These are phyloP conservation scores for Acanthosepion lycidas DNA, from an alignment of 2,888 invertebrate species.

Conservation along the genomic window DNA sequence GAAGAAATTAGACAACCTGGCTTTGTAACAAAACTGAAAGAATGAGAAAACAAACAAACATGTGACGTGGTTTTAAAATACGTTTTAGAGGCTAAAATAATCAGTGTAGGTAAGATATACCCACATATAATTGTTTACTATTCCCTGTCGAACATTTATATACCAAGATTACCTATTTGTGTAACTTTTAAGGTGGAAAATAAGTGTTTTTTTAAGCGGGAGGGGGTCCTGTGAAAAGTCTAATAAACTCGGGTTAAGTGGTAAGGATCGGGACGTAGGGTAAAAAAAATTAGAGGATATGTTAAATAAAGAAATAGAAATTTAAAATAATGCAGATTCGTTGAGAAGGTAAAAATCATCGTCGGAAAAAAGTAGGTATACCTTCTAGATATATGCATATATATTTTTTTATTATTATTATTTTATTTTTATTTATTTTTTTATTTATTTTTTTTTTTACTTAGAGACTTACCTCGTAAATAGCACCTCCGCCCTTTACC, in stretches of 20 bases:
- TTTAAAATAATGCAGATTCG: not conserved
- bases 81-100: too few species aligned
- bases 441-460: not conserved
- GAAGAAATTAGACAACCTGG: too few species aligned
- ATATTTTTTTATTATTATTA: not conserved
- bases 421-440: not conserved
- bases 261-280: not conserved
- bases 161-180: too few species aligned
- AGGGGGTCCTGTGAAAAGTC: not conserved
- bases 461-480: not conserved
- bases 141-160: too few species aligned
- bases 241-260: not conserved
- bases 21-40: too few species aligned
- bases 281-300: not conserved
- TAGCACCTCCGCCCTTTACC: constrained; percentile 33
- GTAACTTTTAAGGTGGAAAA: too few species aligned
- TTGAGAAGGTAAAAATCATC: too few species aligned
- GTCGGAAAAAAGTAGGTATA: not conserved
- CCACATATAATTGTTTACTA: too few species aligned
- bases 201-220: too few species aligned
- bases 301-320: not conserved
- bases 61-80: too few species aligned
- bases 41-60: too few species aligned
- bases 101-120: too few species aligned
- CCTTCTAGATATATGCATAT: not conserved